Evolutionary conservation across 1,140 invertebrate species (phyloP).

Genomic region (Bombyx mori): ASM3026992v2 NC_085132.1:5491001-5491500

Average conservation of each 20-base stretch:
- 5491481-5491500: conserved; percentile 60
- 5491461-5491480: conserved; percentile 52
- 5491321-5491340: conserved; percentile 57
- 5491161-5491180: conserved; percentile 25
- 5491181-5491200: conserved; percentile 45
- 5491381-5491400: conserved; percentile 50
- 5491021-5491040: conserved; percentile 39
- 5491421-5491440: conserved; percentile 53
- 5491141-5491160: conserved; percentile 37
- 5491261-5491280: conserved; percentile 60
- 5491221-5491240: conserved; percentile 50
- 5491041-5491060: conserved; percentile 42
- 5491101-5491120: conserved; percentile 47
- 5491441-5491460: conserved; percentile 48
- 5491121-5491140: conserved; percentile 43
- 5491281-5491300: conserved; percentile 66
- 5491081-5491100: conserved; percentile 65
- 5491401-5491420: conserved; percentile 67
- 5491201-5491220: conserved; percentile 47
- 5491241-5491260: conserved; percentile 55
- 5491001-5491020: conserved; percentile 43
- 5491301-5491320: conserved; percentile 65
- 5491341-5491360: conserved; percentile 45
- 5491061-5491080: conserved; percentile 67
- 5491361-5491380: conserved; percentile 19